Base-by-base conservation (phyloP, 30 jellyfish, hydroid and myxozoan genomes). In the Aurelia aurita region DNA sequence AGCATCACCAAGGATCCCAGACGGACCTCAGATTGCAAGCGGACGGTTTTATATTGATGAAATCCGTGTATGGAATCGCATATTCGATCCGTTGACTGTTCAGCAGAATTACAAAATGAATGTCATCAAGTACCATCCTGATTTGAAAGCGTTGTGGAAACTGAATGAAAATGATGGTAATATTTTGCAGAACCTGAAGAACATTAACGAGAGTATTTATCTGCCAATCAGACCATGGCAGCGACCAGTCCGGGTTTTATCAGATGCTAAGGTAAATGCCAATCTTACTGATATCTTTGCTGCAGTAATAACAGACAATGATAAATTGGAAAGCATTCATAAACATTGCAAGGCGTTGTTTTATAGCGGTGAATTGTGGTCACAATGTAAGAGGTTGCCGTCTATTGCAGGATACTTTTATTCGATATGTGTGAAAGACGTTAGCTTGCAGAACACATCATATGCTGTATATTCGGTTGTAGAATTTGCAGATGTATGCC, bases 101-200 rank as follows among this genome's bases (percentile, higher is more conserved):
- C 93, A 84, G 46, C 93, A 84, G 75, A 84, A 84, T 60, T 84
- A 32, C 82, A 58, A 22, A 43, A 84, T 84, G 93, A 84, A 73
- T 31, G 87, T 84, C 21, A 55, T 73, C 51, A 31, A 22, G n/a
- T 49, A 71, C 8, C 86, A 57, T 27, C 87, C 93, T 15, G 23
- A 45, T 39, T 46, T 84, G 18, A 73, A 27, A 60, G 85, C 87
- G 4, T 62, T 84, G 61, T 84, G 93, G 93, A 84, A 84, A 59
- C 46, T 84, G 6, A 73, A 84, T 28, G 82, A 84, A 49, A n/a
- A 51, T 21, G 76, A 29, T 3, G 93, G 93, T 3, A 54, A 73
- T 53, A 60, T 39, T 29, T 16, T 81, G 69, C 84, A 44, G n/a
- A 84, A 84, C 43, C 22, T 68, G 62, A 63, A 18, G 67, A 69